Evolutionary conservation across 2,113 vertebrate genomes (phyloP), one percentile per base, ranked within the genome.

Genomic region (Phaetusa simplex): DNA sequence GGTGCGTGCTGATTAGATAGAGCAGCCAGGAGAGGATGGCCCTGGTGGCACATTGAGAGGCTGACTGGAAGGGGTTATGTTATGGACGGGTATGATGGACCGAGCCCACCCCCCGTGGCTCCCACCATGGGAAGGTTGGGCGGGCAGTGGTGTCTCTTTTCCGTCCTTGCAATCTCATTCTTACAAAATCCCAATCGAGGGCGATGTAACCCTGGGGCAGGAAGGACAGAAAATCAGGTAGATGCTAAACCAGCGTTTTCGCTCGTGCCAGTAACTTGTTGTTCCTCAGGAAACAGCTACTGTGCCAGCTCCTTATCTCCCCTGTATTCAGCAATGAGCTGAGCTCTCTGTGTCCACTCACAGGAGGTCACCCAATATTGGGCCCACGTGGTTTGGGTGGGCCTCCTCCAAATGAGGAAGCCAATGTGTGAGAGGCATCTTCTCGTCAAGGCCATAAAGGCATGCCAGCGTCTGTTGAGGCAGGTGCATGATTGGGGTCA

Each of bases 1-100:
- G 12, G 22, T 58, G 49, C 4, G 3, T 78, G 82, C 88, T 6
- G 26, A n/a, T 88, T n/a, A 76, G 49, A 50, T 52, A 71, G 74
- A 88, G 22, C 50, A 61, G 69, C 70, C 8, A 4, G 86, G 72
- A 82, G 66, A 80, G 78, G 67, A 70, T 80, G 82, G 82, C 14
- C 3, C 72, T 82, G 0, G 2, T 88, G 65, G 61, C 86, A 69
- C 8, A 1, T 1, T 62, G 90, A 76, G 55, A 92, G 88, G 27
- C 40, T 88, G 90, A 42, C 65, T 95, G 82, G 50, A 90, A 80
- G 69, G 45, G 34, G 13, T 79, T 86, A 22, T 74, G 53, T 49
- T 82, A 18, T 64, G 67, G 58, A 82, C 6, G 3, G 50, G 32
- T 86, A 15, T 2, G 2, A 38, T 12, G 62, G 65, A 42, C 45